Evolutionary conservation across 2,797 vertebrate species (phyloP).

Genomic region (Lithobates sylvaticus): DNA sequence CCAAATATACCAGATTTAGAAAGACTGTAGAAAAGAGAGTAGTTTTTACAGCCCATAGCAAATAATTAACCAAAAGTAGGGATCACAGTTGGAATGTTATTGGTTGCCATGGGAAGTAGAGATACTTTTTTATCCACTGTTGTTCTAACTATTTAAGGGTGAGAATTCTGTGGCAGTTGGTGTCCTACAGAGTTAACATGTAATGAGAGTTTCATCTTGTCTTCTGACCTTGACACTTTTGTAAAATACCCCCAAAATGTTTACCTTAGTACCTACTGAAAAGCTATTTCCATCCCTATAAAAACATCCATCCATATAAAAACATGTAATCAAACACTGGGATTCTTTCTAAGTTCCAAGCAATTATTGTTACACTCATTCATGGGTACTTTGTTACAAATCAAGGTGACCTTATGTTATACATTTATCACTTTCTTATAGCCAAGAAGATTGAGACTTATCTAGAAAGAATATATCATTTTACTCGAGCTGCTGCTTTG

Average conservation of each 20-base stretch:
- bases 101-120: too few species aligned
- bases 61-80: too few species aligned
- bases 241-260: background rate
- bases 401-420: constrained; percentile 58
- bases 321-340: background rate
- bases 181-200: too few species aligned
- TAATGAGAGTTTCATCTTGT: too few species aligned
- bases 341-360: constrained; percentile 1
- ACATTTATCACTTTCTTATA: constrained; percentile 48
- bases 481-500: constrained; percentile 44
- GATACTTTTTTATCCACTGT: too few species aligned
- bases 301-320: constrained; percentile 2
- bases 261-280: background rate
- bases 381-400: constrained; percentile 29
- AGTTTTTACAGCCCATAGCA: too few species aligned
- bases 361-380: constrained; percentile 26
- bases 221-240: too few species aligned
- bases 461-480: constrained; percentile 56
- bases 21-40: too few species aligned
- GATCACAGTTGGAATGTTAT: too few species aligned
- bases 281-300: background rate
- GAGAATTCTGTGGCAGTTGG: too few species aligned
- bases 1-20: too few species aligned
- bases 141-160: too few species aligned
- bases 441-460: constrained; percentile 56